A percentile compares a stretch with the other conserved stretches of the same genome.
Evolutionary conservation across 2,113 vertebrate species (phyloP).

Genomic region (Fulmarus glacialis): DNA sequence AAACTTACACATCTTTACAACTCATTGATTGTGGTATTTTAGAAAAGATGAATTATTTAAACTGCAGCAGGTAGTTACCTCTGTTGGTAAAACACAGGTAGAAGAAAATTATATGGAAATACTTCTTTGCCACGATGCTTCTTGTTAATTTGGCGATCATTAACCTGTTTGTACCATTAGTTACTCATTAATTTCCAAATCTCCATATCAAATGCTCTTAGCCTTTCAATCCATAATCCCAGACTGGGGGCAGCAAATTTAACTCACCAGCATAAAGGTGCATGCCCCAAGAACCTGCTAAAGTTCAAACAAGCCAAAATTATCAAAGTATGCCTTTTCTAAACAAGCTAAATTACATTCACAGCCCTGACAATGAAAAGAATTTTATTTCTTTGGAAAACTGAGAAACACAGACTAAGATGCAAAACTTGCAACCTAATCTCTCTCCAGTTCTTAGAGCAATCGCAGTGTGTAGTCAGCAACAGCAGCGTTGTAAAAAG

Average conservation of each 20-base stretch:
- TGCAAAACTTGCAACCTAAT: background rate
- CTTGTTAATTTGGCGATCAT: background rate
- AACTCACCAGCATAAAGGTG: background rate
- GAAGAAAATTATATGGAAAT: background rate
- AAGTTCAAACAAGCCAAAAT: background rate
- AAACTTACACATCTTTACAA: background rate
- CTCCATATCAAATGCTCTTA: background rate
- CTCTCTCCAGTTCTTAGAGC: background rate
- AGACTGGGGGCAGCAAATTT: background rate
- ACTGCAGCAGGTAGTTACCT: background rate
- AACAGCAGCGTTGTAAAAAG: background rate
- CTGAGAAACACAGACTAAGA: background rate
- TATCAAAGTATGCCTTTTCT: background rate
- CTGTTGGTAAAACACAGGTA: background rate
- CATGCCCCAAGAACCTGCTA: background rate
- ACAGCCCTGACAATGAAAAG: rapidly evolving
- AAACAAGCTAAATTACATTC: background rate
- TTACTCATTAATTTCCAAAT: background rate
- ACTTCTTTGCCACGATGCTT: background rate
- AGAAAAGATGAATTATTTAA: background rate
- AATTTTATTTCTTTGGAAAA: background rate
- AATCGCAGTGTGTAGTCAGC: background rate
- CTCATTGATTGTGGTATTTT: background rate
- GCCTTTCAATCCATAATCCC: background rate
- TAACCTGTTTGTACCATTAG: background rate